A percentile compares a stretch with the other conserved stretches of the same genome.
Conservation (phyloP, 2,113 vertebrate genomes). For the Trachemys scripta region DNA sequence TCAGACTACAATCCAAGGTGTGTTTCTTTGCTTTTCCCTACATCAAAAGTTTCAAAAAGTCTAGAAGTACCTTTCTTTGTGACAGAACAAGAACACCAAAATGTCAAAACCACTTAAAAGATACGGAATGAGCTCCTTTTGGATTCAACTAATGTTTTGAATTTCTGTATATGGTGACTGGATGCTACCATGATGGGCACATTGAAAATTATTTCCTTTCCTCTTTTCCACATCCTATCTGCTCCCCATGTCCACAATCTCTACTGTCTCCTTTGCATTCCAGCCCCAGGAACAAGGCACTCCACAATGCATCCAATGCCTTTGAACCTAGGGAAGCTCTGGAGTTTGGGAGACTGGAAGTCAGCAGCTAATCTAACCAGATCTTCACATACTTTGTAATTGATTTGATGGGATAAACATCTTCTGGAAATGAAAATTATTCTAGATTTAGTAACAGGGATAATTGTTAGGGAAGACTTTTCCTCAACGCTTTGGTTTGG, state of each 20-base stretch:
- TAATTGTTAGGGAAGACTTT: not conserved
- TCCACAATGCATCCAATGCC: not conserved
- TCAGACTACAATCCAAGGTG: not conserved
- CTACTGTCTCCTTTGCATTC: not conserved
- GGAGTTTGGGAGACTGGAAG: not conserved
- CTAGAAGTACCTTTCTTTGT: not conserved
- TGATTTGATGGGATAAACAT: not conserved
- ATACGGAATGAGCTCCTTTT: not conserved
- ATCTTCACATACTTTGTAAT: not conserved
- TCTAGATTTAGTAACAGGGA: not conserved
- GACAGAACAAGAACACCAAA: not conserved
- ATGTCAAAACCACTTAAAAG: not conserved
- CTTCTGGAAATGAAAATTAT: not conserved
- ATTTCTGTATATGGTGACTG: not conserved
- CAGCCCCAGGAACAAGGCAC: not conserved
- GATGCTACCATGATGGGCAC: not conserved
- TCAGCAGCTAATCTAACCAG: not conserved
- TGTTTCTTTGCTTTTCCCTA: not conserved
- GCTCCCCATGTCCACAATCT: not conserved
- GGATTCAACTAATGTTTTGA: not conserved
- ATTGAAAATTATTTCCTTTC: not conserved
- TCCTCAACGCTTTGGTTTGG: not conserved
- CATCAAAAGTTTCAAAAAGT: not conserved
- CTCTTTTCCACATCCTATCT: not conserved
- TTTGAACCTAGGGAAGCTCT: not conserved